Percentiles rank a stretch among this genome's conserved stretches.
Conservation (phyloP, 2,888 invertebrate species). For the Meloe dianella region DNA sequence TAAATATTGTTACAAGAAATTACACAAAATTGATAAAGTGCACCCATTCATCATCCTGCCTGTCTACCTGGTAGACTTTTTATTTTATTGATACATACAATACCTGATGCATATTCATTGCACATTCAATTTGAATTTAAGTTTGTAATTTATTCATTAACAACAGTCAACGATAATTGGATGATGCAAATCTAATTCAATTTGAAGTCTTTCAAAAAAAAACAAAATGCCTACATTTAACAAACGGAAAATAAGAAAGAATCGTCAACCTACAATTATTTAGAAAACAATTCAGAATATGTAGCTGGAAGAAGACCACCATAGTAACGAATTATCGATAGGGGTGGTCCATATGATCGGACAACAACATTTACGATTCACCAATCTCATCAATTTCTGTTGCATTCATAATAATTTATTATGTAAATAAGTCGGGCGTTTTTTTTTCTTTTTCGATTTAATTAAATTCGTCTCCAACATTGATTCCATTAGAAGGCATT, state of each 20-base stretch:
- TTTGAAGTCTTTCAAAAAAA: slow-evolving; percentile 32
- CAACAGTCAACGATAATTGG: slow-evolving; percentile 35
- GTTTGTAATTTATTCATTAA: slow-evolving; percentile 36
- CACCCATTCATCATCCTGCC: background rate
- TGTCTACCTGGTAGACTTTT: background rate
- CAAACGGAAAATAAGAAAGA: slow-evolving; percentile 15
- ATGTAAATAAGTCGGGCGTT: slow-evolving; percentile 8
- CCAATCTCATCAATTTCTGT: slow-evolving; percentile 4
- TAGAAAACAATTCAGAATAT: background rate
- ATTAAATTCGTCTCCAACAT: background rate
- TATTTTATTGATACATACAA: slow-evolving; percentile 19
- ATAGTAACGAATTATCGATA: slow-evolving; percentile 21
- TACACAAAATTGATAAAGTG: background rate
- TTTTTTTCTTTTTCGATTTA: slow-evolving; percentile 11
- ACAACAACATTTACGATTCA: slow-evolving; percentile 15
- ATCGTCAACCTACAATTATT: background rate
- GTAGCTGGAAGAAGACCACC: slow-evolving; percentile 18
- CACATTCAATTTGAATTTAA: slow-evolving; percentile 23
- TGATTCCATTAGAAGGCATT: background rate
- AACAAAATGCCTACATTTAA: slow-evolving; percentile 13
- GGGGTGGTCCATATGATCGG: slow-evolving; percentile 25
- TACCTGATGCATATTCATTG: slow-evolving; percentile 28
- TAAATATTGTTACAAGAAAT: background rate
- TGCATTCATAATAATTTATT: slow-evolving; percentile 8
- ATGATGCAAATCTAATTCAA: slow-evolving; percentile 36